Base-by-base conservation (phyloP, 2,888 invertebrate species). In the Helleia helle region DNA sequence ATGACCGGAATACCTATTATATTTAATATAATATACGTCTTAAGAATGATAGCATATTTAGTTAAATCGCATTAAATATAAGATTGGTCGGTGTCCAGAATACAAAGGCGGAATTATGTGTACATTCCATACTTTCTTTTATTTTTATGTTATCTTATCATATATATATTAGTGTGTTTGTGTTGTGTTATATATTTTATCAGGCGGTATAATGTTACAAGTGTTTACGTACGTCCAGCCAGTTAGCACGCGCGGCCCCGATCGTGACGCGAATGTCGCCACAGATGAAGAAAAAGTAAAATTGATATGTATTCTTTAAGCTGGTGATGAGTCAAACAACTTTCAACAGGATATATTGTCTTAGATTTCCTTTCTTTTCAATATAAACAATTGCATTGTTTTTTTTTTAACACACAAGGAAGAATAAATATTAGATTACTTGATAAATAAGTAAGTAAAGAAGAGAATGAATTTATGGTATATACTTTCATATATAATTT, bases 251-350 rank as follows among this genome's bases (percentile, higher is more conserved):
- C 68, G 69, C 69, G 75, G 58, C 79, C 77, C 51, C 68, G 58
- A 73, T 83, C 83, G 83, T 83, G 83, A 69, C 64, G 60, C 59
- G 80, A 77, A 80, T 83, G 71, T 67, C 60, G 61, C 68, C 66
- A 62, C 62, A 71, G 68, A 72, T 67, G 69, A 68, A 71, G 64
- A 75, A 81, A 76, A 84, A 83, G 83, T 80, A 80, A 83, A 83
- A 80, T 73, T 76, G 75, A 76, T 80, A 69, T 64, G 62, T 62
- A 56, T 62, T 71, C 63, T 64, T 62, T 59, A 59, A 56, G 54
- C 59, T 22, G 52, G 60, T 62, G 62, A 62, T 59, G 61, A 69
- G 64, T 65, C 64, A 65, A 56, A 52, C 62, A 62, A 77, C 81
- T 81, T 81, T 81, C 81, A 70, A 77, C 75, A 76, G 80, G 77